Percentiles rank a stretch among this genome's conserved stretches.
phyloP scores from a whole-genome alignment of 1,140 invertebrate species.

The Philotrypesis tridentata region DNA sequence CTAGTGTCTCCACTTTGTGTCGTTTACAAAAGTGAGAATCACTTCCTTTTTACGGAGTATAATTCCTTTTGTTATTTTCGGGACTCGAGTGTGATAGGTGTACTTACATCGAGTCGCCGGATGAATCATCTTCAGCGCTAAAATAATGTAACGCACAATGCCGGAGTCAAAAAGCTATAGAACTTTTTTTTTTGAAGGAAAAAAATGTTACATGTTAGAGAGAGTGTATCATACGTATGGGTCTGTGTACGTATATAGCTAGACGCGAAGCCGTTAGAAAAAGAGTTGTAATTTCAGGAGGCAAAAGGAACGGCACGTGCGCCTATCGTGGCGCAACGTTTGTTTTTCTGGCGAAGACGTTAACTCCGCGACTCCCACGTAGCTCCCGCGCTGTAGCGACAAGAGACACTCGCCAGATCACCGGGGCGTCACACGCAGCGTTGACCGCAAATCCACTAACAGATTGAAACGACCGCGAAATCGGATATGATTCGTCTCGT shows the following conservation, averaged over 20 bases:
- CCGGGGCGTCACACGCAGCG: slow-evolving; percentile 52
- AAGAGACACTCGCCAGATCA: slow-evolving; percentile 71
- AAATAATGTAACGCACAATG: neutral
- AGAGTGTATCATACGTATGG: too few species aligned
- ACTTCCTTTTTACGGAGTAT: slow-evolving; percentile 40
- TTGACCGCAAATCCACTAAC: slow-evolving; percentile 44
- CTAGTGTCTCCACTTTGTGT: slow-evolving; percentile 45
- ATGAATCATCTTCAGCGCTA: neutral
- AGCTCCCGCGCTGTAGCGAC: slow-evolving; percentile 54
- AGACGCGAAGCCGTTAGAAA: too few species aligned
- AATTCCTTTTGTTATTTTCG: neutral
- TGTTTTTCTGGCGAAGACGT: slow-evolving; percentile 65
- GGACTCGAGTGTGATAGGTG: neutral
- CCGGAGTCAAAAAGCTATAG: too few species aligned
- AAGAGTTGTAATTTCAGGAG: slow-evolving; percentile 44
- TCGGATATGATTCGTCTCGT: slow-evolving; percentile 38
- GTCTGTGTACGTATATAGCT: too few species aligned
- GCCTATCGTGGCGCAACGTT: slow-evolving; percentile 51
- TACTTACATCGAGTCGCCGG: neutral
- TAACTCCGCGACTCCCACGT: slow-evolving; percentile 56
- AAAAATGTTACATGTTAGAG: too few species aligned
- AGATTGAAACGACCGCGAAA: slow-evolving; percentile 49
- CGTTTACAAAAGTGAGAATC: slow-evolving; percentile 45
- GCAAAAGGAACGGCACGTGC: slow-evolving; percentile 33
- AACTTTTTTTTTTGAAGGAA: too few species aligned